Conservation (phyloP, 1,140 invertebrate genomes). For the Zaprionus inermis region DNA sequence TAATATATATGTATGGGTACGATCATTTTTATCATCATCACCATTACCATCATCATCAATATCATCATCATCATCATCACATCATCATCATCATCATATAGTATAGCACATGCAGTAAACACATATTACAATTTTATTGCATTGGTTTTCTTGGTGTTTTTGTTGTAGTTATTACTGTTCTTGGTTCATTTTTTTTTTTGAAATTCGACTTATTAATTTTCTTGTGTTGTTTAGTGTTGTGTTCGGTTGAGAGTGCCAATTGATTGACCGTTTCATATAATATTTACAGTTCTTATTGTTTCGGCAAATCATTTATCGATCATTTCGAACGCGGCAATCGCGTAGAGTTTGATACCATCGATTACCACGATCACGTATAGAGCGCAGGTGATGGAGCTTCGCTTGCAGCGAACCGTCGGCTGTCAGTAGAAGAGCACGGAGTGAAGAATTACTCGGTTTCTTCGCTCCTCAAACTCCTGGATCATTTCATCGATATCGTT, state of each 20-base stretch:
- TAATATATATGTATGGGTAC: constrained; percentile 19
- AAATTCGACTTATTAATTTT: constrained; percentile 38
- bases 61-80: neutral
- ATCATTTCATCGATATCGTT: constrained; percentile 99
- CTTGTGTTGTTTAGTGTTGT: constrained; percentile 18
- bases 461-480: constrained; percentile 97
- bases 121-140: constrained; percentile 52
- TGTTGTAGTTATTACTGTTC: constrained; percentile 6
- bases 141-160: constrained; percentile 15
- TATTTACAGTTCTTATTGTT: constrained; percentile 35
- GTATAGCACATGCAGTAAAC: constrained; percentile 38
- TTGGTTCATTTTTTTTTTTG: constrained; percentile 1
- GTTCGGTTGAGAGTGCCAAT: constrained; percentile 13
- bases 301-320: constrained; percentile 4
- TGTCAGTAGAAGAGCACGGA: constrained; percentile 96
- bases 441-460: constrained; percentile 94
- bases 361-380: constrained; percentile 11
- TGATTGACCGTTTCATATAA: constrained; percentile 26
- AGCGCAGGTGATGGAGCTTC: constrained; percentile 49
- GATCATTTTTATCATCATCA: neutral
- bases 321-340: constrained; percentile 17
- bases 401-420: constrained; percentile 36
- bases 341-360: constrained; percentile 5
- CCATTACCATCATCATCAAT: neutral
- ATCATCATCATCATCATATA: neutral